Evolutionary conservation across 2,113 vertebrate genomes (phyloP).

Genomic region (Siniperca knerii): DNA sequence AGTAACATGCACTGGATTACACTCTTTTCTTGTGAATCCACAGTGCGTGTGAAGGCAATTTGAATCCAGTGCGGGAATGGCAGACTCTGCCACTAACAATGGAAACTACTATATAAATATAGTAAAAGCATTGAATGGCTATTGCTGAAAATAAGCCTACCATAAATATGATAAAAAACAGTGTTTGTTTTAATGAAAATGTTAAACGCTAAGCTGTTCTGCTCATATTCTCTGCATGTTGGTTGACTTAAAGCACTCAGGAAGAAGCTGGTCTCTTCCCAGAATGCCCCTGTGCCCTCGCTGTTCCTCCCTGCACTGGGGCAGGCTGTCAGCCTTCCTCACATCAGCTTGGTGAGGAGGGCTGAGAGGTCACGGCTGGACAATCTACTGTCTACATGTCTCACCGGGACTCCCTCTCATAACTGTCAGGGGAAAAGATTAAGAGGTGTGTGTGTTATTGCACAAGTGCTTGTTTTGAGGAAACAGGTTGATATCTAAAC

Average conservation of each 20-base stretch:
- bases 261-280: constrained; percentile 42
- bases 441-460: constrained; percentile 30
- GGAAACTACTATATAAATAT: neutral
- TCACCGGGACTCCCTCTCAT: constrained; percentile 26
- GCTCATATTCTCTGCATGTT: neutral
- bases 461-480: constrained; percentile 16
- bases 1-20: too few relatives aligned
- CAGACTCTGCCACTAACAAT: neutral
- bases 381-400: constrained; percentile 45
- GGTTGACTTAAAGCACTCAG: neutral
- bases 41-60: too few relatives aligned
- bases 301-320: constrained; percentile 51
- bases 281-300: constrained; percentile 43
- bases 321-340: constrained; percentile 67
- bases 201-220: neutral
- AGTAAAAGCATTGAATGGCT: neutral
- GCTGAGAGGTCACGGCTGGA: constrained; percentile 68
- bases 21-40: too few relatives aligned
- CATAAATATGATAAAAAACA: neutral
- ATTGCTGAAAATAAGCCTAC: neutral
- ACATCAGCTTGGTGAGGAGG: constrained; percentile 61
- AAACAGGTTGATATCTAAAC: constrained; percentile 8
- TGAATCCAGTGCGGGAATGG: too few relatives aligned
- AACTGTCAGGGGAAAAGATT: constrained; percentile 50
- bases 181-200: constrained; percentile 11